Evolutionary conservation across 1,140 invertebrate genomes (phyloP).

Genomic region (Drosophila sproati): DNA sequence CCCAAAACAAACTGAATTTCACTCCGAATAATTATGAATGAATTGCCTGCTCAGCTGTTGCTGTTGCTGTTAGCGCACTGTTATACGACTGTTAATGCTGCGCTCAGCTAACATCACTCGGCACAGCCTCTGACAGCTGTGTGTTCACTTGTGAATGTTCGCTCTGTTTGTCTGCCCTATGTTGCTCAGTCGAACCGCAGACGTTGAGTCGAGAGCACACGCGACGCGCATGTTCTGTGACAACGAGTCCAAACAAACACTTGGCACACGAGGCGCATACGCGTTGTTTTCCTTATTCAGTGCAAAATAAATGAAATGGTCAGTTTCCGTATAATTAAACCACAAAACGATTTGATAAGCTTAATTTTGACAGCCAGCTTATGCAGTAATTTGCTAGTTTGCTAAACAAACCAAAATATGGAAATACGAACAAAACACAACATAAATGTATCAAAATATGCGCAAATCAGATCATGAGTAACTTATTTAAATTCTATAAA

Average conservation of each 20-base stretch:
- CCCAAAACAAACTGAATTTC: slow-evolving; percentile 24
- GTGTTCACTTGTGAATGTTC: slow-evolving; percentile 5
- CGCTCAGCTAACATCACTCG: slow-evolving; percentile 43
- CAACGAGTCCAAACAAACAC: slow-evolving; percentile 24
- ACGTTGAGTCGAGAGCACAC: slow-evolving; percentile 66
- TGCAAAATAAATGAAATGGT: slow-evolving; percentile 42
- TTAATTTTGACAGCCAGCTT: slow-evolving; percentile 28
- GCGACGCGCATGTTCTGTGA: slow-evolving; percentile 60
- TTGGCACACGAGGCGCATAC: slow-evolving; percentile 65
- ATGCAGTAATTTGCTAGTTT: slow-evolving; percentile 13
- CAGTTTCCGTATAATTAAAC: slow-evolving; percentile 18
- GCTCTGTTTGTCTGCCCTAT: slow-evolving; percentile 20
- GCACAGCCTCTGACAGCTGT: slow-evolving; percentile 46
- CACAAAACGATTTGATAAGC: slow-evolving; percentile 11
- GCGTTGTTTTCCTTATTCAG: slow-evolving; percentile 37
- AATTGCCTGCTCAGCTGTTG: slow-evolving; percentile 56
- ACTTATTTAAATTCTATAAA: slow-evolving; percentile 46
- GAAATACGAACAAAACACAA: not conserved
- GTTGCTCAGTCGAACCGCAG: slow-evolving; percentile 61
- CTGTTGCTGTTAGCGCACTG: slow-evolving; percentile 41
- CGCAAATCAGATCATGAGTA: slow-evolving; percentile 31
- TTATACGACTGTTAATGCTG: slow-evolving; percentile 39
- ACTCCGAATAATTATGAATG: slow-evolving; percentile 80
- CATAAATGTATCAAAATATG: slow-evolving; percentile 22
- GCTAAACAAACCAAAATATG: not conserved